Conservation (phyloP, 2,888 invertebrate genomes). For the Drosophila gaucha region DNA sequence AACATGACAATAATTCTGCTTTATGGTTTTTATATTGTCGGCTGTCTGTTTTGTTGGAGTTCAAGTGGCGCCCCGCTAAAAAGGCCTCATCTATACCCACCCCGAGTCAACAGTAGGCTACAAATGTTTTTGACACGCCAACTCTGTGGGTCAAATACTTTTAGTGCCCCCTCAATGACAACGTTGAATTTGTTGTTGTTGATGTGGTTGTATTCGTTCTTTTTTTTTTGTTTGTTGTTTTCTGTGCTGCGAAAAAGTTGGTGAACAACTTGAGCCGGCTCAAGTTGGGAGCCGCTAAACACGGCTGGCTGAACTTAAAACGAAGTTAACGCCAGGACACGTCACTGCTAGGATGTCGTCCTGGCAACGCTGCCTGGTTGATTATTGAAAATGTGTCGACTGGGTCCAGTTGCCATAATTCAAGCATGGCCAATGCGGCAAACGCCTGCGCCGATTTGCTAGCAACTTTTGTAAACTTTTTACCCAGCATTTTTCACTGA, state of each 20-base stretch:
- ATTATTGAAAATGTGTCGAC: slow-evolving; percentile 79
- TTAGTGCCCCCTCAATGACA: slow-evolving; percentile 41
- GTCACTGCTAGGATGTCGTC: slow-evolving; percentile 30
- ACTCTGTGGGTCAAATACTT: slow-evolving; percentile 72
- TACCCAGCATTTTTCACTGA: slow-evolving; percentile 9
- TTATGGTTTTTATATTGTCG: slow-evolving; percentile 50
- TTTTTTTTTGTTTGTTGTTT: slow-evolving; percentile 27
- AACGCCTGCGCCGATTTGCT: slow-evolving; percentile 48
- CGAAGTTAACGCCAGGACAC: slow-evolving; percentile 60
- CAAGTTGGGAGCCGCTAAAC: slow-evolving; percentile 46
- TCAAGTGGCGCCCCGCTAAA: slow-evolving; percentile 23
- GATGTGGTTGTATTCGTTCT: slow-evolving; percentile 9
- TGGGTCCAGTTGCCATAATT: slow-evolving; percentile 75
- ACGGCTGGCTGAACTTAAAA: slow-evolving; percentile 71
- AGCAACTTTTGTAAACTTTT: slow-evolving; percentile 48
- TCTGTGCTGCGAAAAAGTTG: slow-evolving; percentile 58
- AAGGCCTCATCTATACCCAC: slow-evolving; percentile 11
- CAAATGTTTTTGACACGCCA: slow-evolving; percentile 79
- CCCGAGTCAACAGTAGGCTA: slow-evolving; percentile 31
- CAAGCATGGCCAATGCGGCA: slow-evolving; percentile 63
- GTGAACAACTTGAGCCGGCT: slow-evolving; percentile 55
- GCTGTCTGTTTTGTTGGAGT: slow-evolving; percentile 20
- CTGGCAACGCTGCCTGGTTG: slow-evolving; percentile 48
- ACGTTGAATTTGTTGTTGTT: slow-evolving; percentile 26
- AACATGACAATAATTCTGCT: slow-evolving; percentile 41